A percentile compares a stretch with the other conserved stretches of the same genome.
Evolutionary conservation across 1,140 invertebrate species (phyloP).

Genomic region (Euwallacea similis): DNA sequence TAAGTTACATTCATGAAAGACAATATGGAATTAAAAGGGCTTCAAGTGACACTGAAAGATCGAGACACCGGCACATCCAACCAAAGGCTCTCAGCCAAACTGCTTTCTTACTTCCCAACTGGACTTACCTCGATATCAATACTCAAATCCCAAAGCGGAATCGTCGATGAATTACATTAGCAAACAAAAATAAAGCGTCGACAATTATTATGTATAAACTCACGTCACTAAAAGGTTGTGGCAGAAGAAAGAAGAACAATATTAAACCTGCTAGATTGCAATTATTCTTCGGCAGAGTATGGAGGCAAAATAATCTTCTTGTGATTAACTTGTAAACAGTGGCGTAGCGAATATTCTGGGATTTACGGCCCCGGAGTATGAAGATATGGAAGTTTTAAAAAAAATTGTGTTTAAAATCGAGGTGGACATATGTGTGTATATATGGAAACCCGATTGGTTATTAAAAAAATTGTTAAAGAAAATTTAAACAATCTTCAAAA

Average conservation of each 20-base stretch:
- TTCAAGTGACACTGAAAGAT: conserved; percentile 9
- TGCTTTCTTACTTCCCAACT: neutral
- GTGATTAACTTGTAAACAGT: conserved; percentile 29
- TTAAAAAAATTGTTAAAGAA: no score
- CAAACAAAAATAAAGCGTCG: neutral
- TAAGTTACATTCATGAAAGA: conserved; percentile 15
- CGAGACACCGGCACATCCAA: no score
- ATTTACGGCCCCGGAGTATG: no score
- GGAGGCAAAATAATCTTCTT: conserved; percentile 22
- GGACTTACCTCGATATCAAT: conserved; percentile 7
- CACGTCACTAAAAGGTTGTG: conserved; percentile 33
- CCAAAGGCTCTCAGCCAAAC: no score
- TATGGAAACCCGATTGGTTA: no score
- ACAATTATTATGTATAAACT: conserved; percentile 22
- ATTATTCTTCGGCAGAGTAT: conserved; percentile 21
- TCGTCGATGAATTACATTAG: neutral
- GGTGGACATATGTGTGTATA: no score
- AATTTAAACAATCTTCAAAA: no score
- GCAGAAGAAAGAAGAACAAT: conserved; percentile 27
- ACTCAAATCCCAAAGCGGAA: neutral
- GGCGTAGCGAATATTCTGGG: neutral
- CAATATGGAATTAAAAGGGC: conserved; percentile 10
- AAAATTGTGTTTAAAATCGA: no score
- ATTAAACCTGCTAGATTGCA: conserved; percentile 35
- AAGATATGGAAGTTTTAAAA: no score